Conservation (phyloP, 2,797 vertebrate species). For the Poeciliopsis gracilis region DNA sequence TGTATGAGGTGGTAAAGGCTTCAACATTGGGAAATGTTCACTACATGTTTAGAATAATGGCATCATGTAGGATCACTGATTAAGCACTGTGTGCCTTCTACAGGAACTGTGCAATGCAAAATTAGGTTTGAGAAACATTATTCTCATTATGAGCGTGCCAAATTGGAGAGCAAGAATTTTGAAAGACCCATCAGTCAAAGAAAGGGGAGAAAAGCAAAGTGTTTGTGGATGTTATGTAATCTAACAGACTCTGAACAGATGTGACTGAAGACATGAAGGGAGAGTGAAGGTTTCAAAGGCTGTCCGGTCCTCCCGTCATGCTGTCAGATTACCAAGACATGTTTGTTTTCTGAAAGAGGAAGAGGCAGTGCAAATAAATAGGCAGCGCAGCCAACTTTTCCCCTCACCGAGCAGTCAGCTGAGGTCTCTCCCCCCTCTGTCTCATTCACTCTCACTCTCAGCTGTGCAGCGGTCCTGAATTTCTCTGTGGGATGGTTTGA, state of each 20-base stretch:
- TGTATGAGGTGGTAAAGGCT: conserved; percentile 27
- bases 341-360: conserved; percentile 77
- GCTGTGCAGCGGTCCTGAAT: conserved; percentile 56
- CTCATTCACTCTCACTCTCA: conserved; percentile 48
- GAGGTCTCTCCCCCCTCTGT: conserved; percentile 45
- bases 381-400: conserved; percentile 55
- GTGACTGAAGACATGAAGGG: conserved; percentile 40
- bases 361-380: conserved; percentile 78
- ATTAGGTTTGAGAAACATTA: conserved; percentile 36
- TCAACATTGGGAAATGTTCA: conserved; percentile 26
- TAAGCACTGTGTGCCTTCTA: conserved; percentile 52
- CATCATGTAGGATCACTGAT: conserved; percentile 49
- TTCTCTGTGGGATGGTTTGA: conserved; percentile 77
- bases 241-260: conserved; percentile 69
- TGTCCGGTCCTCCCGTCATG: conserved; percentile 65
- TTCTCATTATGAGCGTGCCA: conserved; percentile 31
- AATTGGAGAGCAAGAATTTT: conserved; percentile 18
- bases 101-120: conserved; percentile 28
- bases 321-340: conserved; percentile 73
- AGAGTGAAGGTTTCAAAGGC: conserved; percentile 50
- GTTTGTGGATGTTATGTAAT: conserved; percentile 74
- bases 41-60: conserved; percentile 56
- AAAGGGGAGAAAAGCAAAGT: conserved; percentile 66
- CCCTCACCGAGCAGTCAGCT: conserved; percentile 62
- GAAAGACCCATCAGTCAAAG: conserved; percentile 49